Evolutionary conservation across 1,140 invertebrate species (phyloP).

Genomic region (Globodera rostochiensis): DNA sequence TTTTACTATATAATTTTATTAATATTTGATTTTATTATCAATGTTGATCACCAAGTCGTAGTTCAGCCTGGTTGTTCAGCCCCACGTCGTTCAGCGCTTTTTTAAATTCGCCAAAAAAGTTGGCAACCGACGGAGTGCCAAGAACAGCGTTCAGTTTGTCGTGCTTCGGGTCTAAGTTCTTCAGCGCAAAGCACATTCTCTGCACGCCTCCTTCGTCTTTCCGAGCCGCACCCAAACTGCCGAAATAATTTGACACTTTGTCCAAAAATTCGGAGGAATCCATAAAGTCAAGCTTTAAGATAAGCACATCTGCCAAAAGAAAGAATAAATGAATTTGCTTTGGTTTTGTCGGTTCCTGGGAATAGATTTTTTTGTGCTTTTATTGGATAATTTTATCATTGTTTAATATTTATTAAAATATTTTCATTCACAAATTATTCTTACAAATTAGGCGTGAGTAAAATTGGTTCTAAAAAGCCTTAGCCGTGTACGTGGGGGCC

Average conservation of each 20-base stretch:
- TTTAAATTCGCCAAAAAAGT: background rate
- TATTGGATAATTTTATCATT: no score
- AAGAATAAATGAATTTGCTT: background rate
- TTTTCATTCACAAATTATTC: no score
- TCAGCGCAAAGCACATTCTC: background rate
- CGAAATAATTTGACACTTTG: background rate
- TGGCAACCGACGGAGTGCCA: background rate
- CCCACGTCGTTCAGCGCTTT: background rate
- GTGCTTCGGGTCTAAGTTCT: background rate
- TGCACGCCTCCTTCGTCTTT: background rate
- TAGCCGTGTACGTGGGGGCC: no score
- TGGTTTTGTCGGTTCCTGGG: background rate
- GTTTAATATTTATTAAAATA: no score
- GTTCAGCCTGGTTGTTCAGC: background rate
- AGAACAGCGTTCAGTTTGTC: background rate
- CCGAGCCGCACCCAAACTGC: background rate
- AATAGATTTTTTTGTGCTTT: background rate
- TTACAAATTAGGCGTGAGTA: no score
- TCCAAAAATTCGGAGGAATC: background rate
- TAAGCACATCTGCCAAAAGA: background rate
- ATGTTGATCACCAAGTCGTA: background rate
- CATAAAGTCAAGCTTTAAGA: background rate
- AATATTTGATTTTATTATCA: background rate
- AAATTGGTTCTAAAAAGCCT: no score
- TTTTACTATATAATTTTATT: background rate